Evolutionary conservation across 2,797 vertebrate species (phyloP), one percentile per base, ranked within the genome.

Genomic region (Parotocinclus haroldoi): DNA sequence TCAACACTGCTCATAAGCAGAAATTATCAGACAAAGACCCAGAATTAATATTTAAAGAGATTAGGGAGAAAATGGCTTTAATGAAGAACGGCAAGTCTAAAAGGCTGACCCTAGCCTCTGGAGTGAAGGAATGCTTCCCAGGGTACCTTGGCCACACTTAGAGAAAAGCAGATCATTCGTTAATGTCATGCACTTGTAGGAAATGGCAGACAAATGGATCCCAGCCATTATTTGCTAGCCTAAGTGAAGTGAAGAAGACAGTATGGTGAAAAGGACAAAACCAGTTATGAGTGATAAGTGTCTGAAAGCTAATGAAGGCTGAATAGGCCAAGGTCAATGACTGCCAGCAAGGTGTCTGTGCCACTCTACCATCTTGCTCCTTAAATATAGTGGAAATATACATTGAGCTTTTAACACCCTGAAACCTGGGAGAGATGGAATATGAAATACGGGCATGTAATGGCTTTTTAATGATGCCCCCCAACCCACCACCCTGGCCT

Each of bases 171-270:
- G 87, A 89, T 91, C 88, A 91, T 92, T 92, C 86, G 86, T 91
- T 92, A 90, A 90, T 90, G 91, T 92, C 91, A 88, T 88, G 83
- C 85, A 91, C 87, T 90, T 89, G 90, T 90, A 91, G 86, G 89
- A 92, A 93, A 93, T 90, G 89, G 90, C 87, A 90, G 89, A 93
- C 91, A 93, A 93, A 92, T 93, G 91, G 90, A 93, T 92, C 91
- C 86, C 83, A 84, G 87, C 89, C 89, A 90, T 92, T 91, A 92
- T 91, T 91, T 89, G 87, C 87, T 77, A 58, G 88, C 87, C 85
- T 91, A 90, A 91, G 89, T 93, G 89, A 92, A 91, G 89, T 89
- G 89, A 88, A 90, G 87, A 87, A 90, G 88, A 88, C 90, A 89
- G 88, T 83, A 80, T 87, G 84, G 86, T 78, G 74, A 83, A 87